Percentiles rank a stretch among this genome's conserved stretches.
Evolutionary conservation across 1,140 invertebrate species (phyloP).

Genomic region (Brachionus calyciflorus): DNA sequence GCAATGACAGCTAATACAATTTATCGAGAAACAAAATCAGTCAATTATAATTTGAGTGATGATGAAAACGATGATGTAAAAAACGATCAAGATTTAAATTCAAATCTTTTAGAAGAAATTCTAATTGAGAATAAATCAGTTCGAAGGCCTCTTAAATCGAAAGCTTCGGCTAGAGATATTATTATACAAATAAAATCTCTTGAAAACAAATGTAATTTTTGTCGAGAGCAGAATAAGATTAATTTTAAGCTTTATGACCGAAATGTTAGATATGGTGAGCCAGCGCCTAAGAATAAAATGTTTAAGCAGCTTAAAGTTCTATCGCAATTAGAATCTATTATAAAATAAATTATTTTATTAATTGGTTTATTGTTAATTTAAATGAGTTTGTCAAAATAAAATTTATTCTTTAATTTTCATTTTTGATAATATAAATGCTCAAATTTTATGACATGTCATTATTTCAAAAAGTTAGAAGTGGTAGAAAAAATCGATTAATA

Average conservation of each 20-base stretch:
- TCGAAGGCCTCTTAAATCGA: background rate
- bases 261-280: constrained; percentile 26
- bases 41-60: background rate
- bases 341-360: background rate
- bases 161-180: background rate
- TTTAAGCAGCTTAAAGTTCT: constrained; percentile 6
- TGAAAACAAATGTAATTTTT: constrained; percentile 35
- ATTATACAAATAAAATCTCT: constrained; percentile 7
- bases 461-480: too few relatives aligned
- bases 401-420: too few relatives aligned
- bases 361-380: too few relatives aligned
- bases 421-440: too few relatives aligned
- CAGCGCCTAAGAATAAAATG: constrained; percentile 15
- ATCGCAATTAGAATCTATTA: constrained; percentile 30
- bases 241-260: constrained; percentile 37
- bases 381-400: too few relatives aligned
- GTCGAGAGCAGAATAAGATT: constrained; percentile 24
- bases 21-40: background rate
- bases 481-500: too few relatives aligned
- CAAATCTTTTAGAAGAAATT: constrained; percentile 20
- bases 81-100: background rate
- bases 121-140: constrained; percentile 3
- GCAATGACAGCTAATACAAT: background rate
- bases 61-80: background rate
- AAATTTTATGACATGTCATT: too few relatives aligned